Percentiles rank a stretch among this genome's conserved stretches.
Evolutionary conservation across 2,113 vertebrate genomes (phyloP).

Genomic region (Raja brachyura): DNA sequence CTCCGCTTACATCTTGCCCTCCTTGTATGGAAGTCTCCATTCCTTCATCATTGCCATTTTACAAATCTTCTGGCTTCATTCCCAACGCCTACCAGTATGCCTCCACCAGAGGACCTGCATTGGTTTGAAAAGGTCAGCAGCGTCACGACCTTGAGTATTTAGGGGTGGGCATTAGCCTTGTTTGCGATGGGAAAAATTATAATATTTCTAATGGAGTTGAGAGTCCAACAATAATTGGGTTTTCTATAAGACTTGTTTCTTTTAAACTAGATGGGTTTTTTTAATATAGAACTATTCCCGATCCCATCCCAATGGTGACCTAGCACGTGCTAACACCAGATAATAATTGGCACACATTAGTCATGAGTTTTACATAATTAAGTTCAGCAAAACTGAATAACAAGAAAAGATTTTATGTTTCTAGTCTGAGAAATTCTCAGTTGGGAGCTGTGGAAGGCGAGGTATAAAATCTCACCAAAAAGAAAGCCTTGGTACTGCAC

Average conservation of each 20-base stretch:
- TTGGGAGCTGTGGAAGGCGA: background rate
- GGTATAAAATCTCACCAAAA: background rate
- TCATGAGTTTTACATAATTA: background rate
- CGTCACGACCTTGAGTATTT: too few relatives aligned
- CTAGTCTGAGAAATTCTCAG: background rate
- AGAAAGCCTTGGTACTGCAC: too few relatives aligned
- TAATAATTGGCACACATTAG: background rate
- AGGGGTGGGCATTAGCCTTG: too few relatives aligned
- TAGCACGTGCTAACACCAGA: background rate
- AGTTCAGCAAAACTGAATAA: background rate
- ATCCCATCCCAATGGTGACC: too few relatives aligned
- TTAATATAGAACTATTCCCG: background rate
- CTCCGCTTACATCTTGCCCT: too few relatives aligned
- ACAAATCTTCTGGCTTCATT: too few relatives aligned
- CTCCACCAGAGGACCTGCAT: too few relatives aligned
- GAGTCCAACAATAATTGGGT: background rate
- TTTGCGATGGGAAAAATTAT: too few relatives aligned
- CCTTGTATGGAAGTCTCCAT: too few relatives aligned
- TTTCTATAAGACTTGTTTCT: background rate
- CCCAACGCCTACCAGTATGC: too few relatives aligned
- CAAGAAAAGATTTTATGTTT: background rate
- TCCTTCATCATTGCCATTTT: too few relatives aligned
- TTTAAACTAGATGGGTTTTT: background rate
- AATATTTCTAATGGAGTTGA: background rate
- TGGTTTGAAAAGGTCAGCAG: too few relatives aligned